Evolutionary conservation across 2,888 invertebrate species (phyloP), one percentile per base, ranked within the genome.

Genomic region (Galerucella calmariensis): DNA sequence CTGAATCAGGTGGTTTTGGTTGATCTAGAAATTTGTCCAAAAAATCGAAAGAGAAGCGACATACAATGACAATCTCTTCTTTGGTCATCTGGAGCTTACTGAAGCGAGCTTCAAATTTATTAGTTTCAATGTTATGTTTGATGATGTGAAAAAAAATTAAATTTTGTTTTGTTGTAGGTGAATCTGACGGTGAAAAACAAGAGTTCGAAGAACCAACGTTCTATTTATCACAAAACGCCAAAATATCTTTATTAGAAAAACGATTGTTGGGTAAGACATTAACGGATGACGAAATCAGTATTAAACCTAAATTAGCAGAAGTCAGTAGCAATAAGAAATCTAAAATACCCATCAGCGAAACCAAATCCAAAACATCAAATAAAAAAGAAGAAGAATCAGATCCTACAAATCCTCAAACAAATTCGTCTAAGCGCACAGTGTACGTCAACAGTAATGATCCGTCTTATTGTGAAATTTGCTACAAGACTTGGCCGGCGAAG

Each of bases 401-500:
- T 59, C 41, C 51, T 5, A 63, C 9, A 20, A 81, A 81, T 65
- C 82, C 82, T 1, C 78, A 81, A 48, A 83, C 83, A 46, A 84
- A 84, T 71, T 82, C 83, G 58, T 85, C 87, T 1, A 88, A 88
- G 77, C 85, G 90, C 2, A 90, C 90, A 9, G 90, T 90, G 0
- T 90, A 90, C 78, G 90, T 90, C 11, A 90, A 90, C 79, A 88
- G 88, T 65, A 86, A 87, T 74, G 86, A 85, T 68, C 87, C 88
- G 0, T 86, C 87, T 6, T 81, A 85, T 27, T 89, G 91, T 78
- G 90, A 90, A 79, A 89, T 91, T n/a, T 91, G 91, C 78, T 88
- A 89, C 8, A 91, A 91, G 81, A 89, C 89, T 11, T 91, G 90
- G 90, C 90, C 90, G 1, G 90, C 90, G 0, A 90, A 90, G 78